Conservation (phyloP, 2,113 vertebrate genomes). For the Leptobrachium leishanense region DNA sequence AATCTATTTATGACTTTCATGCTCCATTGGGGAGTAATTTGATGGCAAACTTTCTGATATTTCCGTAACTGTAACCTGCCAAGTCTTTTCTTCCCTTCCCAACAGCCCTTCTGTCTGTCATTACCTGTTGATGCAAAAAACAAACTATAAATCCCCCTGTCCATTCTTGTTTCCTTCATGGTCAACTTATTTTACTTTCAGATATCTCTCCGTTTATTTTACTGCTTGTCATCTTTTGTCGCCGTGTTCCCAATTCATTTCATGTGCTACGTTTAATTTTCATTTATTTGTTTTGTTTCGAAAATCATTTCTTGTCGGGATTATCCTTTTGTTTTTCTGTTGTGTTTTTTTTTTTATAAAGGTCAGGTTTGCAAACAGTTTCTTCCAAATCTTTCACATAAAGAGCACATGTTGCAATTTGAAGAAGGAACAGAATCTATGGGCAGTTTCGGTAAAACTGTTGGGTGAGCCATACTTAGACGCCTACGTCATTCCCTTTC, state of each 20-base stretch:
- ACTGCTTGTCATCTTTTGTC: neutral
- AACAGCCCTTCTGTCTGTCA: slow-evolving; percentile 31
- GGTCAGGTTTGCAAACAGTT: no score
- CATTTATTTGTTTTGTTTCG: no score
- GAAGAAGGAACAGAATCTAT: no score
- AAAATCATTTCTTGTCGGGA: no score
- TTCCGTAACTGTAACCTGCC: slow-evolving; percentile 43
- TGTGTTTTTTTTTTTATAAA: no score
- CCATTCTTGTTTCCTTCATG: slow-evolving; percentile 18
- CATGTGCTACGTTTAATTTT: no score
- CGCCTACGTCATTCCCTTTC: no score
- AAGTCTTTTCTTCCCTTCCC: slow-evolving; percentile 8
- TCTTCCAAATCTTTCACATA: no score
- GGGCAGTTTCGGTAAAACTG: no score
- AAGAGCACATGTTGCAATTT: no score
- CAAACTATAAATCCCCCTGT: slow-evolving; percentile 29
- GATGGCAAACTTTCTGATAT: slow-evolving; percentile 21
- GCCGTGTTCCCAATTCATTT: neutral
- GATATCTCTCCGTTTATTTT: neutral
- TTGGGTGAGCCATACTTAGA: no score
- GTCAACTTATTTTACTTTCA: slow-evolving; percentile 19
- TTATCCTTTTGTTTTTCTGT: no score
- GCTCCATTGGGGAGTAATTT: slow-evolving; percentile 42
- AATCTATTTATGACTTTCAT: slow-evolving; percentile 45
- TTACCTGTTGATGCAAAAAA: slow-evolving; percentile 43